Evolutionary conservation across 2,113 vertebrate genomes (phyloP).

Genomic region (Aegotheles bennettii): DNA sequence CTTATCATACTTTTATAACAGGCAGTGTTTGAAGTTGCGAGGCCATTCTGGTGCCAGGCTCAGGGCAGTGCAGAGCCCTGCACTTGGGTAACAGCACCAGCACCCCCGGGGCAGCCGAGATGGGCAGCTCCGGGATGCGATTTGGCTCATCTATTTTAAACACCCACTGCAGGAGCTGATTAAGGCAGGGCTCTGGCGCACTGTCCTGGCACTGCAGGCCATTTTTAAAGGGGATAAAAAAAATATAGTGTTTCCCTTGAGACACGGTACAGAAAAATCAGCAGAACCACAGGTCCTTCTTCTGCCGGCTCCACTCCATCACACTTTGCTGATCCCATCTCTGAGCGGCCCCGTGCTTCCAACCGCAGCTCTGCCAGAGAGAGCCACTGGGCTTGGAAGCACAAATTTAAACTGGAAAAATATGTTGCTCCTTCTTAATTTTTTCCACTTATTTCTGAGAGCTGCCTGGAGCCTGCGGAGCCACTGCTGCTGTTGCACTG

Average conservation of each 20-base stretch:
- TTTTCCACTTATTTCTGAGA: neutral
- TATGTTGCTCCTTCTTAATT: neutral
- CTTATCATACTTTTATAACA: fast-evolving
- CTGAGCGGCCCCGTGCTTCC: neutral
- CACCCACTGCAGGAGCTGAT: neutral
- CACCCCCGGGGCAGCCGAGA: neutral
- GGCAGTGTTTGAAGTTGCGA: neutral
- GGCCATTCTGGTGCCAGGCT: neutral
- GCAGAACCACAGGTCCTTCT: neutral
- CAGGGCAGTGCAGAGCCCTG: neutral
- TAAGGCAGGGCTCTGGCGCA: neutral
- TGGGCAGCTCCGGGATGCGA: neutral
- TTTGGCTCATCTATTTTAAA: neutral
- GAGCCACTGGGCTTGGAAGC: neutral
- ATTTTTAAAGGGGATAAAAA: neutral
- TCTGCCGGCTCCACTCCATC: neutral
- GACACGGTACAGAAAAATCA: neutral
- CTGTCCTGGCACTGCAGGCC: conserved; percentile 11
- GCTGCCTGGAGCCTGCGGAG: neutral
- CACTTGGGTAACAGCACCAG: neutral
- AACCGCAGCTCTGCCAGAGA: neutral
- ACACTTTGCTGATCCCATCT: neutral
- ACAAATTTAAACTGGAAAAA: neutral
- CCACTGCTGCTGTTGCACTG: neutral
- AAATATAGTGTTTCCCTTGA: neutral